Evolutionary conservation across 2,113 vertebrate species (phyloP).

Genomic region (Myrmecophaga tridactyla): DNA sequence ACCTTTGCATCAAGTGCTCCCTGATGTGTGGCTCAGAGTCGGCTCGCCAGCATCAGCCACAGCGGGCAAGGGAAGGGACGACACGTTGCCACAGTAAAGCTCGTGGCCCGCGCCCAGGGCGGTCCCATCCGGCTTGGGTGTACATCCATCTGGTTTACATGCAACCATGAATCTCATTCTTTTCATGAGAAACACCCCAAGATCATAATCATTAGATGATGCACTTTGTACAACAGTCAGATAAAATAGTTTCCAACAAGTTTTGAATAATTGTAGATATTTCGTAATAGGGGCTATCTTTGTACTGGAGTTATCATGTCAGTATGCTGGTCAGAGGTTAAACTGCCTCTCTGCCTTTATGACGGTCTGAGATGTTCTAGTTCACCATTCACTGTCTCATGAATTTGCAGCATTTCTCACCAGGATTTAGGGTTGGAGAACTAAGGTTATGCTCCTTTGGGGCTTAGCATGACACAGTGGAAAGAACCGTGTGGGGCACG

Average conservation of each 20-base stretch:
- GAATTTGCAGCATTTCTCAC: not conserved
- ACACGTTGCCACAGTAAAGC: not conserved
- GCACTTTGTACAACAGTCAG: not conserved
- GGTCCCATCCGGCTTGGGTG: not conserved
- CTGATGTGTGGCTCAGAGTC: not conserved
- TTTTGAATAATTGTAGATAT: not conserved
- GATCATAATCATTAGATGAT: not conserved
- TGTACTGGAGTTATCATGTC: not conserved
- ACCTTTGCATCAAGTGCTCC: not conserved
- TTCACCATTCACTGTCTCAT: not conserved
- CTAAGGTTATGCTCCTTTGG: not conserved
- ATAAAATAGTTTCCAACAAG: slow-evolving; percentile 19
- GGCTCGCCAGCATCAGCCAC: not conserved
- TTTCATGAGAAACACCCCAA: not conserved
- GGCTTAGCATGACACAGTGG: not conserved
- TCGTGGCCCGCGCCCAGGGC: not conserved
- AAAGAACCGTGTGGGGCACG: not conserved
- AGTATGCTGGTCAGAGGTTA: not conserved
- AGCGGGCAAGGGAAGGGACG: not conserved
- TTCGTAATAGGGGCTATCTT: not conserved
- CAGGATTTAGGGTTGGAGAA: not conserved
- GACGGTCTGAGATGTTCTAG: not conserved
- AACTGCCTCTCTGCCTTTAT: not conserved
- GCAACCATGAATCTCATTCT: not conserved
- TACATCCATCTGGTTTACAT: not conserved